Evolutionary conservation across 1,140 invertebrate species (phyloP), one percentile per base, ranked within the genome.

Genomic region (Octopus bimaculoides): DNA sequence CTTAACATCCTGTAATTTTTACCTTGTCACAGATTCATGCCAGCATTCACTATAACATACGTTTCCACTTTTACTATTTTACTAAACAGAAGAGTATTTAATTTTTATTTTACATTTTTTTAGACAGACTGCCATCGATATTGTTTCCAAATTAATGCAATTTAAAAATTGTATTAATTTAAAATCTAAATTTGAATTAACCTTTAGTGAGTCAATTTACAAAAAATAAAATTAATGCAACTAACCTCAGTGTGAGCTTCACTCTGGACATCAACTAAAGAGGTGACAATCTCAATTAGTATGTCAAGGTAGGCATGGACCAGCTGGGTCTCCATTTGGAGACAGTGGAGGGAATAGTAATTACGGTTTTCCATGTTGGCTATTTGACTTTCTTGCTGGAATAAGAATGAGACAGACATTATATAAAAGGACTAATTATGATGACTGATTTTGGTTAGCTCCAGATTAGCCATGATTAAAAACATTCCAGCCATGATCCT

Each of bases 251-350:
- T 90, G 88, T 93, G 92, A 9, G 92, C 91, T 79, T 90, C 91
- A 54, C 92, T 91, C 86, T 93, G 92, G 17, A 93, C 92, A 79
- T 90, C 91, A 4, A 93, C 92, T 80, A 94, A 91, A 79, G 91
- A 92, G 78, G 92, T 91, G 4, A 94, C 85, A 55, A 94, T 92
- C 7, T 92, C 91, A 5, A 92, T 93, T 7, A 94, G 88, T 78
- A 93, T 92, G 84, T 93, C 93, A 79, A 94, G 89, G 86, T 94
- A 92, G 4, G 92, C 91, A 83, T 94, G 93, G 52, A 94, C 93
- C 53, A 94, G 86, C 82, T 94, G 93, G 0, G 93, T 94, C 87
- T 94, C 94, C 92, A 94, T 92, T 84, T 94, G 93, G 10, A 94
- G 90, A 86, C 93, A 94, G 83, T 94, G 93, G 7, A 94, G 88